Evolutionary conservation across 2,888 invertebrate species (phyloP).

Genomic region (Tipula lateralis): DNA sequence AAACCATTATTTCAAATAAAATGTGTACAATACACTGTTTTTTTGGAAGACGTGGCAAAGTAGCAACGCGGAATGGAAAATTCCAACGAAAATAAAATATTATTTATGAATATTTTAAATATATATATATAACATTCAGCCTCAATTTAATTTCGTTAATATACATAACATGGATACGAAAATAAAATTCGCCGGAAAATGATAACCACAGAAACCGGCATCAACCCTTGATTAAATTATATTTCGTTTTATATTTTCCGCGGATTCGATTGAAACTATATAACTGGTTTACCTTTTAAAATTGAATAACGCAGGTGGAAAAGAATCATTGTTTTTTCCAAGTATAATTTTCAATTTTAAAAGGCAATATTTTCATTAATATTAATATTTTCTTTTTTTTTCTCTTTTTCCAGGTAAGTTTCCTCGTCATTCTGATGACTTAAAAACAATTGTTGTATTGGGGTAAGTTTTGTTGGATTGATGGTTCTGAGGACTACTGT

Average conservation of each 20-base stretch:
- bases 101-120: background rate
- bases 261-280: background rate
- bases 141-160: background rate
- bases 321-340: background rate
- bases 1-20: background rate
- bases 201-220: background rate
- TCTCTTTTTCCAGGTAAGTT: background rate
- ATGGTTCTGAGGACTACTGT: too few species aligned
- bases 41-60: background rate
- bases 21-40: background rate
- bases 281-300: background rate
- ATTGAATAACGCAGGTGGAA: background rate
- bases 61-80: background rate
- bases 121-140: background rate
- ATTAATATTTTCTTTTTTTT: background rate
- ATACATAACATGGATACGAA: background rate
- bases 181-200: background rate
- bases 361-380: too few species aligned
- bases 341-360: too few species aligned
- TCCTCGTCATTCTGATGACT: background rate
- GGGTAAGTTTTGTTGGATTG: background rate
- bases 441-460: background rate
- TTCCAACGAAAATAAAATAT: background rate
- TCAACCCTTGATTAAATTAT: background rate
- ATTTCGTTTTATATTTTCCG: background rate